Conservation (phyloP, 1,140 invertebrate species). For the Drosophila athabasca region DNA sequence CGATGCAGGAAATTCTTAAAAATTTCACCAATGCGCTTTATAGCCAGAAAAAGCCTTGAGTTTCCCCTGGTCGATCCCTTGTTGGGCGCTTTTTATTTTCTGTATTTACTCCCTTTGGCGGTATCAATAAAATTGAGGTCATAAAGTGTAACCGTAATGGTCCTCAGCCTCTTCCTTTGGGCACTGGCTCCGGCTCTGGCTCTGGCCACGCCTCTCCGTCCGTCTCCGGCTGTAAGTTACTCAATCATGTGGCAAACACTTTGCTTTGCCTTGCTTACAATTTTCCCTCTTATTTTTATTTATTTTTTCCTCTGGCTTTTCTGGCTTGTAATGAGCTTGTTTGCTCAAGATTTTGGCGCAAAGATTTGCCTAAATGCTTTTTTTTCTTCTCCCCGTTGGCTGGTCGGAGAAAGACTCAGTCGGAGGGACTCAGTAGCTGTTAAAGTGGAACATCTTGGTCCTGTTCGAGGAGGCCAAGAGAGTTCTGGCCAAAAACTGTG, state of each 20-base stretch:
- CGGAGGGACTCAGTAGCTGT: conserved; percentile 10
- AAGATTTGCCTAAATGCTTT: conserved; percentile 72
- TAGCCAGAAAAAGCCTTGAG: conserved; percentile 16
- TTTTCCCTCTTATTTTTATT: conserved; percentile 12
- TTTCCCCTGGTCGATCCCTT: conserved; percentile 33
- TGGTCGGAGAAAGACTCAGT: not conserved
- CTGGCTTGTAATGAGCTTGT: conserved; percentile 65
- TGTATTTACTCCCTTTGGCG: conserved; percentile 65
- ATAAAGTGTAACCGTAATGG: conserved; percentile 63
- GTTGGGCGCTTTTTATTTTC: conserved; percentile 32
- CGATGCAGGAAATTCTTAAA: conserved; percentile 19
- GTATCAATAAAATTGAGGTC: conserved; percentile 78
- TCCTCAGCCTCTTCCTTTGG: conserved; percentile 9
- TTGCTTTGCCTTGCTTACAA: conserved; percentile 25
- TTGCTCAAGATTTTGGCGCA: conserved; percentile 61
- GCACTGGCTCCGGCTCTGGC: too few species aligned
- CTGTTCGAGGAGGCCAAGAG: conserved; percentile 5
- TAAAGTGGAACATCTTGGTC: conserved; percentile 57
- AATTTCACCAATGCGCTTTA: conserved; percentile 39
- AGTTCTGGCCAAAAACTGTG: conserved; percentile 14
- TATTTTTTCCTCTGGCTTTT: conserved; percentile 9
- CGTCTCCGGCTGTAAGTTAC: conserved; percentile 31
- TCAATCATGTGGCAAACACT: conserved; percentile 63
- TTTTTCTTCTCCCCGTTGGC: not conserved
- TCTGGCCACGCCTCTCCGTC: conserved; percentile 45